These are phyloP conservation scores for Eptatretus atami DNA, from an alignment of 2,797 vertebrate genomes.

Conservation along the genomic window DNA sequence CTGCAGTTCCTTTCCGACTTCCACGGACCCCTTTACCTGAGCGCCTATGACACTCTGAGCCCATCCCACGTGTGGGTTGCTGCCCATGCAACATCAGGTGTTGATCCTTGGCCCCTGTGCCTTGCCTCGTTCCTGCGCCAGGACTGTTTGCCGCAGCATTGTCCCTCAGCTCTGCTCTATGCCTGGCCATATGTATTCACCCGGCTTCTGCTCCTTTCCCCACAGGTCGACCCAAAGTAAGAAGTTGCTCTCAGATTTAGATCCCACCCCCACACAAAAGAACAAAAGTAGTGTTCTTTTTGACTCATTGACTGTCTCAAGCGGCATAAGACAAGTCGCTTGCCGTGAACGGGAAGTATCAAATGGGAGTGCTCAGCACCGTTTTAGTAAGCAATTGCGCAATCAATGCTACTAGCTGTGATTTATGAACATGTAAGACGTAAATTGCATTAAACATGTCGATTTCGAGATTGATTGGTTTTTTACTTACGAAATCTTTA, in stretches of 20 bases:
- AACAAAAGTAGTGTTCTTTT: too few relatives aligned
- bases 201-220: slow-evolving; percentile 69
- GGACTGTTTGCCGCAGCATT: slow-evolving; percentile 75
- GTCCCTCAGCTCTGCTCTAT: slow-evolving; percentile 65
- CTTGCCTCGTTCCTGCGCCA: slow-evolving; percentile 89
- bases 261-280: neutral
- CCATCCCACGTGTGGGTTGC: slow-evolving; percentile 97
- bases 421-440: too few relatives aligned
- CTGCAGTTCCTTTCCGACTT: slow-evolving; percentile 71
- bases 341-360: too few relatives aligned
- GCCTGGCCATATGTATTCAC: slow-evolving; percentile 92
- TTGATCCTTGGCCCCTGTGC: slow-evolving; percentile 96
- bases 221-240: slow-evolving; percentile 95
- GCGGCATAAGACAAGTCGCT: too few relatives aligned
- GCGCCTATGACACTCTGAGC: slow-evolving; percentile 91
- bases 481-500: too few relatives aligned
- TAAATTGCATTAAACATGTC: too few relatives aligned
- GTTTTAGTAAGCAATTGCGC: too few relatives aligned
- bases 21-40: slow-evolving; percentile 92
- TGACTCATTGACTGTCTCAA: neutral
- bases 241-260: slow-evolving; percentile 11
- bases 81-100: slow-evolving; percentile 80
- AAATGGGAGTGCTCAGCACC: too few relatives aligned
- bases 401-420: too few relatives aligned
- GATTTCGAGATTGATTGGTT: too few relatives aligned